Evolutionary conservation across 2,113 vertebrate genomes (phyloP).

Genomic region (Passer montanus): DNA sequence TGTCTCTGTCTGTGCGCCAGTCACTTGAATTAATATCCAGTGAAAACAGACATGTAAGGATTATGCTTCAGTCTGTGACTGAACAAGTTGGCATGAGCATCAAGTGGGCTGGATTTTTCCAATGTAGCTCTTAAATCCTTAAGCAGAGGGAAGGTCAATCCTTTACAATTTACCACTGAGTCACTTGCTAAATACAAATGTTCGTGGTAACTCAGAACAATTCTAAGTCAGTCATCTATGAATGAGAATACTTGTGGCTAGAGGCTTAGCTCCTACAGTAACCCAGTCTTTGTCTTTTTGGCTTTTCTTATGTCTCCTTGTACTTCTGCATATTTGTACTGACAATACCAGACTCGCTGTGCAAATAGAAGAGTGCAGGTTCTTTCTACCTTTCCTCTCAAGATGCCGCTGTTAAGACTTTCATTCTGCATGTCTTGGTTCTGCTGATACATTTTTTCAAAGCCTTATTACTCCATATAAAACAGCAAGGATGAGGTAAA

Average conservation of each 20-base stretch:
- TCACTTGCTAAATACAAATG: neutral
- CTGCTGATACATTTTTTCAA: neutral
- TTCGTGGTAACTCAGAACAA: neutral
- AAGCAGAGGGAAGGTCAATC: neutral
- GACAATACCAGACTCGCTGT: neutral
- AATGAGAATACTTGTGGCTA: neutral
- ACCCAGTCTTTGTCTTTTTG: neutral
- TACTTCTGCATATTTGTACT: neutral
- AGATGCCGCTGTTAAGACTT: neutral
- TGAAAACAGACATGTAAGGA: neutral
- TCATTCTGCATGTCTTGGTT: neutral
- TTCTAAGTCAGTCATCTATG: neutral
- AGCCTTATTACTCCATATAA: neutral
- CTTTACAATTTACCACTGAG: neutral
- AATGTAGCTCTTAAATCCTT: neutral
- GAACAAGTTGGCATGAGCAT: neutral
- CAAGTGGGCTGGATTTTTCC: neutral
- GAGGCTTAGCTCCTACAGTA: neutral
- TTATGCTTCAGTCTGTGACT: neutral
- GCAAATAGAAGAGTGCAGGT: neutral
- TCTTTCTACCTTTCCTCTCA: neutral
- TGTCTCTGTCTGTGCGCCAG: neutral
- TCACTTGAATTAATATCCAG: neutral
- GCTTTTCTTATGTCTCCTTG: neutral
- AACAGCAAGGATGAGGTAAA: neutral